These are phyloP conservation scores for Ambastaia sidthimunki DNA, from an alignment of 2,797 vertebrate genomes.

Conservation along the genomic window DNA sequence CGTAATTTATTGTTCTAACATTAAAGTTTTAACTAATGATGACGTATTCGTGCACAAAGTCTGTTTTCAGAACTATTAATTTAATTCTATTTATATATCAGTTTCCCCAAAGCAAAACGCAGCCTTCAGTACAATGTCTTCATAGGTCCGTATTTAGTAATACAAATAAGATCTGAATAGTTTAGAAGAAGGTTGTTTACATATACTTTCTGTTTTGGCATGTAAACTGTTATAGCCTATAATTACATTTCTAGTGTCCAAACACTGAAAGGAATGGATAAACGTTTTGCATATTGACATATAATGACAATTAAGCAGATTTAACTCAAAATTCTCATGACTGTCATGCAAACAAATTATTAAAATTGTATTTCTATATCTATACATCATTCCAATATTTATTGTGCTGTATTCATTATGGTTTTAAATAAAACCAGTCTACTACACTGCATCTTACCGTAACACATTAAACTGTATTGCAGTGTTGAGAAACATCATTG, in stretches of 20 bases:
- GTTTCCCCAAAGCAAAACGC: too few species aligned
- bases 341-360: neutral
- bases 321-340: neutral
- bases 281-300: neutral
- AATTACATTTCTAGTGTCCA: neutral
- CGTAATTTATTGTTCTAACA: too few species aligned
- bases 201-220: neutral
- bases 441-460: too few species aligned
- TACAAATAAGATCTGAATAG: neutral
- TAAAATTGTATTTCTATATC: neutral
- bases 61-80: neutral
- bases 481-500: neutral
- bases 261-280: neutral
- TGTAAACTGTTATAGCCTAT: neutral
- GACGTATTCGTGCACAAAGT: too few species aligned
- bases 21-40: too few species aligned
- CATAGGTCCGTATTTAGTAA: neutral
- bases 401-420: neutral
- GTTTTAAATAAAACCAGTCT: neutral
- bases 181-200: neutral
- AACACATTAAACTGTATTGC: neutral
- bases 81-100: too few species aligned
- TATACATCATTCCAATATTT: neutral
- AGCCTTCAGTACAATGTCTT: too few species aligned
- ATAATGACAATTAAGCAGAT: neutral